Percentiles rank a stretch among this genome's conserved stretches.
These are phyloP conservation scores for Allobates femoralis DNA, from an alignment of 2,797 vertebrate species.

Conservation along the genomic window DNA sequence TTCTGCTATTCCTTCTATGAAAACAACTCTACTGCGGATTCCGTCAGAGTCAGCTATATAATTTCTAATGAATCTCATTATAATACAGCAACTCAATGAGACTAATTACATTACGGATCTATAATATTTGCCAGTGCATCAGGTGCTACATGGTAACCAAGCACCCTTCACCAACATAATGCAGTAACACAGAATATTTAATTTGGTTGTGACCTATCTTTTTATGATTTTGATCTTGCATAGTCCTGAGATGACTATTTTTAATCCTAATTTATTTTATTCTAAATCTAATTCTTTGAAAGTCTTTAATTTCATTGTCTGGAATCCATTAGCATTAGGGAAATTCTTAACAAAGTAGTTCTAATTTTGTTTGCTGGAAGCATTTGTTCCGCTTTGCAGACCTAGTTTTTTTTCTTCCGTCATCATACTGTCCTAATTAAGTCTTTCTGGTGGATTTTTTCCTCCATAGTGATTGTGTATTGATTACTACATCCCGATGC, in stretches of 20 bases:
- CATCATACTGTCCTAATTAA: constrained; percentile 70
- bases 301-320: constrained; percentile 37
- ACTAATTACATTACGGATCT: constrained; percentile 26
- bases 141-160: constrained; percentile 4
- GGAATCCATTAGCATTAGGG: constrained; percentile 43
- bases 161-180: constrained; percentile 19
- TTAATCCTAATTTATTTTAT: constrained; percentile 18
- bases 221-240: constrained; percentile 5
- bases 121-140: not conserved
- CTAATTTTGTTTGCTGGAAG: constrained; percentile 57
- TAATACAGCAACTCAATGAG: constrained; percentile 6
- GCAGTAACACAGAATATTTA: not conserved
- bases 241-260: constrained; percentile 7
- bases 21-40: not conserved
- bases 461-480: constrained; percentile 60
- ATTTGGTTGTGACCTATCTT: constrained; percentile 30
- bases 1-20: not conserved
- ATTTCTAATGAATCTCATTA: constrained; percentile 33
- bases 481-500: constrained; percentile 66
- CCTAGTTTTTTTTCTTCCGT: constrained; percentile 54
- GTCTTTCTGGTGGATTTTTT: constrained; percentile 64
- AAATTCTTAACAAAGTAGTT: constrained; percentile 52
- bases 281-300: constrained; percentile 30
- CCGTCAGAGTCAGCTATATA: not conserved
- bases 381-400: constrained; percentile 45